Percentiles rank a stretch among this genome's conserved stretches.
phyloP scores from a whole-genome alignment of 2,797 vertebrate genomes.

The Threskiornis aethiopicus region DNA sequence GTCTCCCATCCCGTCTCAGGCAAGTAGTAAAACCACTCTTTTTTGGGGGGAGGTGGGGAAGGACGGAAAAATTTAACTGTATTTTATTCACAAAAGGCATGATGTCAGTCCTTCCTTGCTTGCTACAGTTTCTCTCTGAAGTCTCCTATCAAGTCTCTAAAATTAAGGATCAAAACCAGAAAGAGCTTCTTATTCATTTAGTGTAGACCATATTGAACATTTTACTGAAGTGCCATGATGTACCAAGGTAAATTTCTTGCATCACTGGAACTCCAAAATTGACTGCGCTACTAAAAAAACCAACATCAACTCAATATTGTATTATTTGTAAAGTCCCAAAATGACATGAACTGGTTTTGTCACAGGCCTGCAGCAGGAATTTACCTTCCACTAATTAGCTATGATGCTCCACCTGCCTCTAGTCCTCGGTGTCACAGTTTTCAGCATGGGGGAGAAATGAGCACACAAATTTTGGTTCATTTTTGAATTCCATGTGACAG shows the following conservation, averaged over 20 bases:
- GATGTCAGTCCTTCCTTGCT: not conserved
- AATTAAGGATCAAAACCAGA: not conserved
- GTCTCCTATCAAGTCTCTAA: not conserved
- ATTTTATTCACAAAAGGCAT: not conserved
- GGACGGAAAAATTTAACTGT: not conserved
- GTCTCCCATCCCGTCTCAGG: not conserved
- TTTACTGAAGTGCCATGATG: not conserved
- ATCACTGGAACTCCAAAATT: not conserved
- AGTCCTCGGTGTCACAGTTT: not conserved
- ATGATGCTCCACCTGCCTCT: not conserved
- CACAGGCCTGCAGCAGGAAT: not conserved
- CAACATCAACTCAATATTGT: not conserved
- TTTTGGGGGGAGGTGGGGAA: fast-evolving
- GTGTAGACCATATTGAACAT: fast-evolving
- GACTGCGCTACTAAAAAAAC: not conserved
- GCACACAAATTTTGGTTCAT: not conserved
- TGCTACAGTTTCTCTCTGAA: not conserved
- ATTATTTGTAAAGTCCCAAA: not conserved
- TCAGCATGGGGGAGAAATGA: not conserved
- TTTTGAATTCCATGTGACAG: not conserved
- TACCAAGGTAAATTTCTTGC: not conserved
- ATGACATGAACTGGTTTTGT: not conserved
- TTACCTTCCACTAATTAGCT: not conserved
- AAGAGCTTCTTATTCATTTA: not conserved
- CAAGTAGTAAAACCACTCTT: not conserved